Percentiles rank a stretch among this genome's conserved stretches.
Conservation (phyloP, 1,140 invertebrate species). For the Zaprionus gabonicus region DNA sequence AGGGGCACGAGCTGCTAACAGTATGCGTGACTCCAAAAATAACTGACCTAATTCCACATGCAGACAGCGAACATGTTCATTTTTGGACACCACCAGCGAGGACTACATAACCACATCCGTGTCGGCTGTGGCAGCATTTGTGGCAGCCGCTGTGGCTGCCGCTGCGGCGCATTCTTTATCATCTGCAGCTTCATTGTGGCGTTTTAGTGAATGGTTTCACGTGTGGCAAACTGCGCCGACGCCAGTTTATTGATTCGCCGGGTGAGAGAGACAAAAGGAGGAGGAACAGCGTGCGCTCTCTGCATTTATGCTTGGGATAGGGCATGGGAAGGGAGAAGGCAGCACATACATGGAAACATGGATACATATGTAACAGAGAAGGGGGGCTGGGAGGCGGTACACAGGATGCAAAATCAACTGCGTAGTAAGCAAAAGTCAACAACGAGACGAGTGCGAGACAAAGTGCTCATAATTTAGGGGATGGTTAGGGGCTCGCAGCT, state of each 20-base stretch:
- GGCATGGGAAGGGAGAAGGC: constrained; percentile 54
- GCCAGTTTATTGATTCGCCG: constrained; percentile 62
- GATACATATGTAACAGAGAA: constrained; percentile 38
- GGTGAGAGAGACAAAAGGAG: not conserved
- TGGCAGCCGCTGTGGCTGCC: constrained; percentile 20
- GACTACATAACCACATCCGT: constrained; percentile 9
- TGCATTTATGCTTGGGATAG: constrained; percentile 62
- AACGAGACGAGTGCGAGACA: constrained; percentile 45
- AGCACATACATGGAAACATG: not conserved
- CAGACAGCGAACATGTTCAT: constrained; percentile 13
- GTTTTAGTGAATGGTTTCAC: constrained; percentile 70
- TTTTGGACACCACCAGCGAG: constrained; percentile 12
- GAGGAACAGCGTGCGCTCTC: constrained; percentile 33
- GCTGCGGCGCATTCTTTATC: constrained; percentile 25
- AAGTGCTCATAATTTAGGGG: constrained; percentile 28
- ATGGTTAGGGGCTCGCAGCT: constrained; percentile 25
- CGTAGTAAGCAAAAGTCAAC: constrained; percentile 78
- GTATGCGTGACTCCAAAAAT: constrained; percentile 58
- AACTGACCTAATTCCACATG: constrained; percentile 62
- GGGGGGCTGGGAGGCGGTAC: constrained; percentile 9
- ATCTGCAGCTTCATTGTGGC: constrained; percentile 27
- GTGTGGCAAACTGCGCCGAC: constrained; percentile 55
- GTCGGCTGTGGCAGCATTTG: not conserved
- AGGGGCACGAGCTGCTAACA: not conserved
- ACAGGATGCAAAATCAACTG: constrained; percentile 76